Conservation (phyloP, 2,797 vertebrate genomes). For the Crocidura indochinensis region DNA sequence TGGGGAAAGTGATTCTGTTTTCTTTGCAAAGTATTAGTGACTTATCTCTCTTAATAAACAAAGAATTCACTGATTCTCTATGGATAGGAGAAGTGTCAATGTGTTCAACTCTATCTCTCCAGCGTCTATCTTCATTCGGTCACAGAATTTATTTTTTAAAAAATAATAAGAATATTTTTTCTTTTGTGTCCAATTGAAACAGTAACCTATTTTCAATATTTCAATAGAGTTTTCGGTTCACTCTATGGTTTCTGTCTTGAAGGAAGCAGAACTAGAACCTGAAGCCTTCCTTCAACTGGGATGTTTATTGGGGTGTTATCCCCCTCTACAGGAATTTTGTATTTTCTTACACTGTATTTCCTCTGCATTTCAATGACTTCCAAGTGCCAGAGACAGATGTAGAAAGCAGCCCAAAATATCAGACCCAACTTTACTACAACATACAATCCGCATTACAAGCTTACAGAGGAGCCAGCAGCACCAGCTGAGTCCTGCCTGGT, state of each 20-base stretch:
- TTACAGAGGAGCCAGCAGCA: rapidly evolving
- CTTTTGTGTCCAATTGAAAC: not conserved
- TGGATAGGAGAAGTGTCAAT: too few relatives aligned
- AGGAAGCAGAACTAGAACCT: not conserved
- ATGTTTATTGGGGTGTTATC: not conserved
- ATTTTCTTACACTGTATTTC: too few relatives aligned
- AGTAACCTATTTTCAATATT: not conserved
- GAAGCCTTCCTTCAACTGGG: not conserved
- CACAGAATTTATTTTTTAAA: not conserved
- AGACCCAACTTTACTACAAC: not conserved
- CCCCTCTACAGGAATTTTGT: not conserved
- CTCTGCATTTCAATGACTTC: not conserved
- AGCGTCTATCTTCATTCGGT: not conserved
- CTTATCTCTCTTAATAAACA: not conserved
- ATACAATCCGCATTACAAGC: rapidly evolving
- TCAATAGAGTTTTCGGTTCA: not conserved
- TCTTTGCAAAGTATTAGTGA: too few relatives aligned
- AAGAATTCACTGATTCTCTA: not conserved
- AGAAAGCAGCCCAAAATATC: not conserved
- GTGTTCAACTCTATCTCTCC: not conserved
- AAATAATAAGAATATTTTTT: not conserved
- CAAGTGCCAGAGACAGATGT: not conserved
- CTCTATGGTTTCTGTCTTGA: rapidly evolving
- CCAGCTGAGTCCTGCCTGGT: not conserved
- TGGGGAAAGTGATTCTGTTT: too few relatives aligned